Evolutionary conservation across 2,888 invertebrate species (phyloP).

Genomic region (Diloba caeruleocephala): DNA sequence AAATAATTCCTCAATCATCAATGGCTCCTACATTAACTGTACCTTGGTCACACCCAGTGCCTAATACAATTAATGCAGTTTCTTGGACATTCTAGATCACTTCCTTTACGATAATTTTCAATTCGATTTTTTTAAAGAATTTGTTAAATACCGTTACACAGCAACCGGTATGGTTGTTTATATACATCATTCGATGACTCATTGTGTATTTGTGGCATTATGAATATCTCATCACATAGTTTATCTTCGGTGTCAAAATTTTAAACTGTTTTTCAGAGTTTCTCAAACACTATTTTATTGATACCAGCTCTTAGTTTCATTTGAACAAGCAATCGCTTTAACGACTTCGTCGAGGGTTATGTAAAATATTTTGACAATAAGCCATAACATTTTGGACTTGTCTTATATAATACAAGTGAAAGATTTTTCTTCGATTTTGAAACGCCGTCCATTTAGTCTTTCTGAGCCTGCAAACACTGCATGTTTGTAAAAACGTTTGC

Average conservation of each 20-base stretch:
- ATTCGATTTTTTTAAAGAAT: constrained; percentile 32
- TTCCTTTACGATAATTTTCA: constrained; percentile 39
- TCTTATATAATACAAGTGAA: constrained; percentile 11
- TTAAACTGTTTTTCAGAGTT: background rate
- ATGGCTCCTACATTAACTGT: constrained; percentile 43
- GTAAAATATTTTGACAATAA: constrained; percentile 2
- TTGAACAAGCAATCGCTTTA: constrained; percentile 2
- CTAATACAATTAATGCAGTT: constrained; percentile 12
- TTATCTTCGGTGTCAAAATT: background rate
- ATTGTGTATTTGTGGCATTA: constrained; percentile 2
- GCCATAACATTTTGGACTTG: constrained; percentile 11
- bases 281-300: constrained; percentile 1
- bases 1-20: constrained; percentile 32
- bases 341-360: background rate
- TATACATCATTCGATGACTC: constrained; percentile 14
- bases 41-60: constrained; percentile 54
- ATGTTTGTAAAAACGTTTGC: too few species aligned
- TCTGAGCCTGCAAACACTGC: too few species aligned
- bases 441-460: too few species aligned
- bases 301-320: constrained; percentile 3
- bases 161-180: constrained; percentile 55
- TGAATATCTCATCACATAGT: constrained; percentile 12
- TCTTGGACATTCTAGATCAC: constrained; percentile 29
- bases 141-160: constrained; percentile 55
- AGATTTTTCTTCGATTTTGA: background rate